These are phyloP conservation scores for Phlogophora meticulosa DNA, from an alignment of 2,888 invertebrate species.

Conservation along the genomic window DNA sequence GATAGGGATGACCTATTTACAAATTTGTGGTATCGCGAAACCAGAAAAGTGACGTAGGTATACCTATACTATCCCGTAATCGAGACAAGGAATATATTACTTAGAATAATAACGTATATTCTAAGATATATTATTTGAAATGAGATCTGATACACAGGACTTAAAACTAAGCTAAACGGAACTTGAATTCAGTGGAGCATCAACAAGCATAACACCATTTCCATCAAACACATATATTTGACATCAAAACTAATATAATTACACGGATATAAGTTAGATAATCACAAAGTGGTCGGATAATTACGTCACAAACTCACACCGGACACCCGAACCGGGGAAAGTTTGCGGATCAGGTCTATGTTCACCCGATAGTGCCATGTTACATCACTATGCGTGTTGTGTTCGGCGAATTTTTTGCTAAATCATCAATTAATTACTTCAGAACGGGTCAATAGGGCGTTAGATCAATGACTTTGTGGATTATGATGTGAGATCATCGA, in stretches of 20 bases:
- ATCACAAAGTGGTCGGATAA: conserved; percentile 20
- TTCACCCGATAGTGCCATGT: not conserved
- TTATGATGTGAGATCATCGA: not conserved
- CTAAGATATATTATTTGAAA: no score
- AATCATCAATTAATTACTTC: conserved; percentile 8
- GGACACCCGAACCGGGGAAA: conserved; percentile 40
- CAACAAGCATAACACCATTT: not conserved
- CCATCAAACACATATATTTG: not conserved
- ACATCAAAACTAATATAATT: not conserved
- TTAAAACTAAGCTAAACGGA: no score
- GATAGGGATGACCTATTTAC: no score
- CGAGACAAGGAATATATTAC: not conserved
- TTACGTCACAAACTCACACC: conserved; percentile 35
- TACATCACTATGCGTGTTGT: conserved; percentile 22
- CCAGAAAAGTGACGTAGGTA: no score
- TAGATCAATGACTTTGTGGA: conserved; percentile 20
- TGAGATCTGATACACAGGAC: not conserved
- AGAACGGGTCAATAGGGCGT: conserved; percentile 31
- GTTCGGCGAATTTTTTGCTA: conserved; percentile 17
- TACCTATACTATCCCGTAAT: no score
- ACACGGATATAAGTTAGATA: conserved; percentile 42
- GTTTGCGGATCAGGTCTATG: conserved; percentile 25
- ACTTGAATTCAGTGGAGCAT: not conserved
- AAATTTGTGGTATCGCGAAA: no score
- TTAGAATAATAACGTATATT: no score